A percentile compares a stretch with the other conserved stretches of the same genome.
phyloP scores from a whole-genome alignment of 2,113 vertebrate genomes.

The Halichoeres trimaculatus region DNA sequence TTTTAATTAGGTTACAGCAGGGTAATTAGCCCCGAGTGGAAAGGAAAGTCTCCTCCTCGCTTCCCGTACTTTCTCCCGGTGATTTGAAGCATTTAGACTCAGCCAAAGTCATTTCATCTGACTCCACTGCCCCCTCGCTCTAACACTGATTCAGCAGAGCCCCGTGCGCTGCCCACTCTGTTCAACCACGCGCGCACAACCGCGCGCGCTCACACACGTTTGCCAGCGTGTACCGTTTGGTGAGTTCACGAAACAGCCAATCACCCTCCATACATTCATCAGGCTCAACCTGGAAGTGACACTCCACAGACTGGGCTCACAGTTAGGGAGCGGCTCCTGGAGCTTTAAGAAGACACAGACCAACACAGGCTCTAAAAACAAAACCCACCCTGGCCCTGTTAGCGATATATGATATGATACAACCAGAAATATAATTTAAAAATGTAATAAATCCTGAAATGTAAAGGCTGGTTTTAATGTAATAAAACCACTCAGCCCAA shows the following conservation, averaged over 20 bases:
- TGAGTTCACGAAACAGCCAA: not conserved
- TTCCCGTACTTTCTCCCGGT: constrained; percentile 11
- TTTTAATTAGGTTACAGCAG: constrained; percentile 39
- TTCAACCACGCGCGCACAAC: not conserved
- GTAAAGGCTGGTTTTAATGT: too few species aligned
- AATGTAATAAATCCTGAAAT: too few species aligned
- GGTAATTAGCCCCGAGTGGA: constrained; percentile 44
- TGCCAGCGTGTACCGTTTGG: not conserved
- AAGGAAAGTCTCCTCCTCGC: constrained; percentile 11
- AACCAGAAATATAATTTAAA: too few species aligned
- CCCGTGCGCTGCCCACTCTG: constrained; percentile 5
- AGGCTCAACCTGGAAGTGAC: too few species aligned
- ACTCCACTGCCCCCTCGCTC: constrained; percentile 26
- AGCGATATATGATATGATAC: too few species aligned
- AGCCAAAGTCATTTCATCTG: constrained; percentile 55
- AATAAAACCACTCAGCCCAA: too few species aligned
- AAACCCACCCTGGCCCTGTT: too few species aligned
- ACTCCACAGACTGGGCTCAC: too few species aligned
- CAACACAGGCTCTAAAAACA: too few species aligned
- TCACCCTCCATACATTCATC: not conserved
- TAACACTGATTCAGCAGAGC: constrained; percentile 57
- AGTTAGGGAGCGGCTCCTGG: too few species aligned
- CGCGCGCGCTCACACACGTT: not conserved
- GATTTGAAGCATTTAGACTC: constrained; percentile 52
- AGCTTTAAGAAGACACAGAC: too few species aligned